phyloP scores from a whole-genome alignment of 2,888 invertebrate species.

The Heteromurus nitidus region DNA sequence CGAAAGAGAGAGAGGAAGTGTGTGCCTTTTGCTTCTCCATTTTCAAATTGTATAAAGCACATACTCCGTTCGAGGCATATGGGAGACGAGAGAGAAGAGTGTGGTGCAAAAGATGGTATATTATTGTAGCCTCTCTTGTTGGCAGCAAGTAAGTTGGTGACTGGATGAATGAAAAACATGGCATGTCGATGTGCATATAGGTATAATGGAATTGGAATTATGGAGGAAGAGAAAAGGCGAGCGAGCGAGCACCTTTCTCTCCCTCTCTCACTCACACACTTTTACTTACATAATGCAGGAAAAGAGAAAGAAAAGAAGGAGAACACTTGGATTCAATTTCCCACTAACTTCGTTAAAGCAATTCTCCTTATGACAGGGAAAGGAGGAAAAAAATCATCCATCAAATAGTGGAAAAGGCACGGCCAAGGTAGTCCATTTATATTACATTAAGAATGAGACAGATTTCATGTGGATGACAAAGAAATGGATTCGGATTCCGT shows the following conservation, averaged over 20 bases:
- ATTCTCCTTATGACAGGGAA: conserved; percentile 36
- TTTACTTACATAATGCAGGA: conserved; percentile 17
- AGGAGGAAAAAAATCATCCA: conserved; percentile 60
- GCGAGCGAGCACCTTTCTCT: neutral
- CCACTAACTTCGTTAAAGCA: conserved; percentile 60
- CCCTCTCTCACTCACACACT: conserved; percentile 31
- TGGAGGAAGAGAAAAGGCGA: neutral
- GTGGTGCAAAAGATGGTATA: neutral
- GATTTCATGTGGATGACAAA: conserved; percentile 65
- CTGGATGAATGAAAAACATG: too few species aligned
- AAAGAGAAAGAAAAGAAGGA: conserved; percentile 24
- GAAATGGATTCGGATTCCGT: conserved; percentile 61
- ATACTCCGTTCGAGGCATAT: too few species aligned
- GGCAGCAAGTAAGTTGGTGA: too few species aligned
- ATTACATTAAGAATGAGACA: conserved; percentile 66
- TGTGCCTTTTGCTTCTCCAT: too few species aligned
- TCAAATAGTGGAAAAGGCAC: conserved; percentile 56
- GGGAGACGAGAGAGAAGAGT: too few species aligned
- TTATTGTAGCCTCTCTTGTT: too few species aligned
- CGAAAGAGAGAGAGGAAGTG: too few species aligned
- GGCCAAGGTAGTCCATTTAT: conserved; percentile 61
- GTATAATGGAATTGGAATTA: conserved; percentile 51
- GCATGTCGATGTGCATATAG: conserved; percentile 14
- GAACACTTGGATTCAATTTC: conserved; percentile 63
- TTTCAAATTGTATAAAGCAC: too few species aligned